Evolutionary conservation across 2,888 invertebrate genomes (phyloP), one percentile per base, ranked within the genome.

Genomic region (Apodemia duryi): DNA sequence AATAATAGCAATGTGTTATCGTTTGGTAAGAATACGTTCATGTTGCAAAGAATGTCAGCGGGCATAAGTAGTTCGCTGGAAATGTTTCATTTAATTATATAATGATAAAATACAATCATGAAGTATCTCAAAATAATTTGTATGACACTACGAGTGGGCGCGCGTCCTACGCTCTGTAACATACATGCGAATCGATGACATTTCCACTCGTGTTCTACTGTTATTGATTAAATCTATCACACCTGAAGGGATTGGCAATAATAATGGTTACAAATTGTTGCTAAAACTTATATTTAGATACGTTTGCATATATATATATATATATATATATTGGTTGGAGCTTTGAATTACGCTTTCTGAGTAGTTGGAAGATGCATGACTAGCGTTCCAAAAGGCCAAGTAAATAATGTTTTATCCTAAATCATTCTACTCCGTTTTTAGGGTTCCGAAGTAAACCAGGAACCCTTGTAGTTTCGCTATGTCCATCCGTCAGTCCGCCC

Each of bases 71-170:
- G 54, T 13, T 3, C 41, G 29, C 63, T 46, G 43, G 46, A 46
- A 46, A 43, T 54, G 43, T 64, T 41, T 41, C 41, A 46, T 64
- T 64, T 64, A 64, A 57, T 57, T 64, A 64, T 64, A 64, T 60
- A 46, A 57, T 60, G 60, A 60, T 64, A 64, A 60, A 46, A 43
- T 64, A 43, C 57, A 64, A 61, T 38, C 46, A 49, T 61, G 64
- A 64, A 64, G 60, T 49, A 61, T 64, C 64, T 60, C 60, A 21
- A 64, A 64, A 64, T 64, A 64, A 60, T 61, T 29, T 60, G 46
- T 64, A 57, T 64, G 54, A 54, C 54, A 57, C n/a, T n/a, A 11
- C 32, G 64, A 35, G 52, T 52, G 28, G 38, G 38, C 38, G 35
- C 10, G 46, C 62, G 46, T 43, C 60, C 64, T 35, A 60, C 64